Conservation (phyloP, 2,113 vertebrate species). For the Petaurus breviceps region DNA sequence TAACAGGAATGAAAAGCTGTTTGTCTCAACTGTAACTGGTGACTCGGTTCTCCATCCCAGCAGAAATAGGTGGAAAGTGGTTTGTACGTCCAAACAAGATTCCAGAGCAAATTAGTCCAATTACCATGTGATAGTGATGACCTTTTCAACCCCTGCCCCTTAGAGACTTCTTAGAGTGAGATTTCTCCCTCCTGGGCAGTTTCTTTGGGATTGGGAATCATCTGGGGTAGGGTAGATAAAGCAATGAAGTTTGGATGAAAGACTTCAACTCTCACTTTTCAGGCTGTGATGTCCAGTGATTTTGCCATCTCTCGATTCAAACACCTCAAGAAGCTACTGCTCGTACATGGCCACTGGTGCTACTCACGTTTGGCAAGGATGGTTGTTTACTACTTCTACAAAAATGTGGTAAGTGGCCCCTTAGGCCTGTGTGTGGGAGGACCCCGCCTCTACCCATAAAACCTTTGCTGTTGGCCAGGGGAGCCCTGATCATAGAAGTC, state of each 20-base stretch:
- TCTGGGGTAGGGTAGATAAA: background rate
- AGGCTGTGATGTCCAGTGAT: constrained; percentile 98
- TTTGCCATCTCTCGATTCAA: constrained; percentile 95
- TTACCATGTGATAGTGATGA: background rate
- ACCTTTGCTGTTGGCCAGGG: no score
- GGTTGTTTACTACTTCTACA: constrained; percentile 97
- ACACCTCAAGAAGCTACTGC: constrained; percentile 93
- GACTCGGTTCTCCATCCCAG: background rate
- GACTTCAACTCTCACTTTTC: background rate
- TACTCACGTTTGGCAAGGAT: constrained; percentile 93
- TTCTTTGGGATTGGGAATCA: background rate
- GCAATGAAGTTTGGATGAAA: background rate
- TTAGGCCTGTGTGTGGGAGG: background rate
- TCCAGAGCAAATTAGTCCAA: background rate
- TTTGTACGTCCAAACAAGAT: background rate
- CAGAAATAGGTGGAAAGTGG: background rate
- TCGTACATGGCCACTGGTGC: constrained; percentile 97
- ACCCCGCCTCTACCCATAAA: rapidly evolving
- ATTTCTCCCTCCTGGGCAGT: rapidly evolving
- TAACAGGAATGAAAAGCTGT: background rate
- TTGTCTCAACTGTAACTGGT: background rate
- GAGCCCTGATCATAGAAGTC: background rate
- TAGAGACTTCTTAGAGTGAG: background rate
- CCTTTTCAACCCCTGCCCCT: background rate
- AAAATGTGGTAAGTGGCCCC: constrained; percentile 92